Conservation (phyloP, 2,113 vertebrate genomes). For the Phylloscopus trochilus region DNA sequence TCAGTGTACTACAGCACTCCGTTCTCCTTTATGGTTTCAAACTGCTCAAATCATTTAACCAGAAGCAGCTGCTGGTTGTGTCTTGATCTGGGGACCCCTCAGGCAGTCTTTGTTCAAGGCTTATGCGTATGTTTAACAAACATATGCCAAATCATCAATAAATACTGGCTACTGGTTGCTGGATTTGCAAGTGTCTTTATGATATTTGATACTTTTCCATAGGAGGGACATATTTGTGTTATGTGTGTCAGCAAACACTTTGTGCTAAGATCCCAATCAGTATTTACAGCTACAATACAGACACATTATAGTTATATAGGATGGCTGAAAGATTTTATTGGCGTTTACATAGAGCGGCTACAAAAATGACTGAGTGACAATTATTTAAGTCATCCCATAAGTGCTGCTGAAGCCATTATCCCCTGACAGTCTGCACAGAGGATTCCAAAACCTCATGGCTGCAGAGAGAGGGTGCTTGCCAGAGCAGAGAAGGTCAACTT, state of each 20-base stretch:
- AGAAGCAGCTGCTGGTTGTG: constrained; percentile 7
- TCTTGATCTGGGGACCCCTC: not conserved
- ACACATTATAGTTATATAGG: not conserved
- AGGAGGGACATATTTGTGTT: not conserved
- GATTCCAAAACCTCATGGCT: not conserved
- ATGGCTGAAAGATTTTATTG: not conserved
- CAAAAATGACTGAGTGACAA: not conserved
- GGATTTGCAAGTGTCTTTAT: not conserved
- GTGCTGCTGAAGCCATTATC: not conserved
- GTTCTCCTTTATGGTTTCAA: not conserved
- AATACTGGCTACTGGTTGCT: not conserved
- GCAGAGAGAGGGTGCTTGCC: not conserved
- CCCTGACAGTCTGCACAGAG: not conserved
- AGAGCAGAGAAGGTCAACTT: not conserved
- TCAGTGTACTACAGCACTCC: constrained; percentile 28
- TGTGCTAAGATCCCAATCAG: not conserved
- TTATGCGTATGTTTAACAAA: not conserved
- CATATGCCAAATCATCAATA: not conserved
- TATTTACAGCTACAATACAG: not conserved
- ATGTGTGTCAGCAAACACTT: not conserved
- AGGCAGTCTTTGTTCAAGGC: not conserved
- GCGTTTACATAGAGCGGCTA: not conserved
- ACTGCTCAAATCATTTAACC: not conserved
- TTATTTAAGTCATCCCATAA: not conserved
- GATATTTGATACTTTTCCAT: not conserved